Percentiles rank a stretch among this genome's conserved stretches.
These are phyloP conservation scores for Scaptomyza polygonia DNA, from an alignment of 2,888 invertebrate genomes.

Conservation along the genomic window DNA sequence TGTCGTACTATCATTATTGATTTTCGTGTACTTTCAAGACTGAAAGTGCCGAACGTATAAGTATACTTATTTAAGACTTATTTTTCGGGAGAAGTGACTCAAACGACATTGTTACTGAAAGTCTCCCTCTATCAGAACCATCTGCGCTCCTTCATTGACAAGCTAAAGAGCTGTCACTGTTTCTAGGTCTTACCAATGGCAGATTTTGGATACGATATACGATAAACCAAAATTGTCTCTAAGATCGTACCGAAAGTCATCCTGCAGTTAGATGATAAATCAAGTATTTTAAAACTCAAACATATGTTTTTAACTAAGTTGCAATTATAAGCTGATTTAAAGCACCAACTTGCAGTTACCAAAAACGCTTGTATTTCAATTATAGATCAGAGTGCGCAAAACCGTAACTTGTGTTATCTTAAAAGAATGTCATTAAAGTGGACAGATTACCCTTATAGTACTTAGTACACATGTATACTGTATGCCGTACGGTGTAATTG, in stretches of 20 bases:
- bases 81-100: too few relatives aligned
- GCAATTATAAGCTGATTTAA: too few relatives aligned
- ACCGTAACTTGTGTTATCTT: slow-evolving; percentile 38
- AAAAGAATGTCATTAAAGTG: slow-evolving; percentile 43
- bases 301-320: too few relatives aligned
- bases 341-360: background rate
- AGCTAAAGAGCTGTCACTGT: slow-evolving; percentile 89
- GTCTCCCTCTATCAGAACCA: slow-evolving; percentile 94
- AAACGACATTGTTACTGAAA: slow-evolving; percentile 78
- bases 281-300: too few relatives aligned
- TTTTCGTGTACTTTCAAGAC: too few relatives aligned
- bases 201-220: slow-evolving; percentile 93
- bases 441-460: slow-evolving; percentile 35
- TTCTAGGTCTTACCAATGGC: slow-evolving; percentile 90
- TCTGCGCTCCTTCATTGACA: slow-evolving; percentile 93
- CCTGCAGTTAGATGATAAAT: too few relatives aligned
- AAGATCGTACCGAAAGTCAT: too few relatives aligned
- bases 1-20: too few relatives aligned
- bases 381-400: slow-evolving; percentile 7
- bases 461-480: background rate
- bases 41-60: too few relatives aligned
- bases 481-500: background rate
- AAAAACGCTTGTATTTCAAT: background rate
- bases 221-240: too few relatives aligned
- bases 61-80: too few relatives aligned